phyloP scores from a whole-genome alignment of 2,113 vertebrate genomes.

The Nanorana parkeri region DNA sequence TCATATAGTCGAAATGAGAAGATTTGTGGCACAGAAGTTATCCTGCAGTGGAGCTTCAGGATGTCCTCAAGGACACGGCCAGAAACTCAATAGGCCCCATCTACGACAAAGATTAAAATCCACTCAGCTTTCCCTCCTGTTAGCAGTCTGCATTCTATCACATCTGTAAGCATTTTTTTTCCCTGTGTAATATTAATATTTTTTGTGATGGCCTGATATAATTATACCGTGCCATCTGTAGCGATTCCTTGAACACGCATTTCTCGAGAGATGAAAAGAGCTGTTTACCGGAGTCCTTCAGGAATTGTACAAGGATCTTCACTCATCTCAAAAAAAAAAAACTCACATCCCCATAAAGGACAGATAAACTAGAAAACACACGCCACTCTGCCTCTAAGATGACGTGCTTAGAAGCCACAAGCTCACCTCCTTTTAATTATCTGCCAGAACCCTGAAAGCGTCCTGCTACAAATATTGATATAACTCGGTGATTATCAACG shows the following conservation, averaged over 20 bases:
- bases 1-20: neutral
- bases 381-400: neutral
- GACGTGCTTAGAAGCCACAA: no score
- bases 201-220: constrained; percentile 27
- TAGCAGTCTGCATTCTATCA: constrained; percentile 22
- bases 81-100: constrained; percentile 23
- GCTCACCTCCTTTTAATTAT: neutral
- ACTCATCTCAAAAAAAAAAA: constrained; percentile 19
- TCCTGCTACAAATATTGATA: neutral
- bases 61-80: constrained; percentile 25
- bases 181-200: constrained; percentile 35
- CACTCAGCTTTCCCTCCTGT: neutral
- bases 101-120: constrained; percentile 12
- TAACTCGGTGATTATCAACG: neutral
- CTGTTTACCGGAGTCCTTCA: neutral
- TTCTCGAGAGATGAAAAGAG: constrained; percentile 1
- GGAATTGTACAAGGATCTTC: constrained; percentile 24
- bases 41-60: neutral
- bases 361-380: constrained; percentile 6
- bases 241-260: neutral
- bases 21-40: neutral
- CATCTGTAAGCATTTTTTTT: constrained; percentile 5
- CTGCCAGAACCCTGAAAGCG: neutral
- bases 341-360: neutral
- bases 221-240: constrained; percentile 29